Evolutionary conservation across 2,797 vertebrate species (phyloP).

Genomic region (Cossypha dichroa): DNA sequence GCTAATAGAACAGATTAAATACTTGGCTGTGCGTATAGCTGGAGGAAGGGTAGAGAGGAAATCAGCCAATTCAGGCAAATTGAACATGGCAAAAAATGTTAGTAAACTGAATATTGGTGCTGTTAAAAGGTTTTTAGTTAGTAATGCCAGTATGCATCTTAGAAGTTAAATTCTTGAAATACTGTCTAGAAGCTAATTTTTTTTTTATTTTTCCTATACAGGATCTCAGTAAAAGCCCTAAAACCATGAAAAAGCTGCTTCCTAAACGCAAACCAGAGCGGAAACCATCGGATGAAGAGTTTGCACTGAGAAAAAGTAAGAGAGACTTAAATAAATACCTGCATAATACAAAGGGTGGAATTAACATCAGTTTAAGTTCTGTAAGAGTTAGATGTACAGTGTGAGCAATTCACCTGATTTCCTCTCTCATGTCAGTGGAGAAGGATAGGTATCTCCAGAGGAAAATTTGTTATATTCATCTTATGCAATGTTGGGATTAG

Average conservation of each 20-base stretch:
- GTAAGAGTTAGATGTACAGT: not conserved
- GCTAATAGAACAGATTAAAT: not conserved
- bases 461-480: not conserved
- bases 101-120: not conserved
- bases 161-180: not conserved
- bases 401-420: not conserved
- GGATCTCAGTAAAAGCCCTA: constrained; percentile 99
- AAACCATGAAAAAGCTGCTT: constrained; percentile 97
- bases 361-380: not conserved
- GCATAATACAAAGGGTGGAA: not conserved
- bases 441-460: not conserved
- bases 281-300: constrained; percentile 97
- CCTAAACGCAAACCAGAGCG: constrained; percentile 96
- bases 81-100: not conserved
- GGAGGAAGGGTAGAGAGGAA: not conserved
- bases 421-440: not conserved
- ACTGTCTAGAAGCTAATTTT: not conserved
- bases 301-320: constrained; percentile 95
- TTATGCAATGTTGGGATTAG: fast-evolving
- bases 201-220: constrained; percentile 30
- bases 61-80: not conserved
- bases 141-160: not conserved
- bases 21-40: not conserved
- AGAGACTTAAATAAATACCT: not conserved
- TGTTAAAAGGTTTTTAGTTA: not conserved